Evolutionary conservation across 92 coral and sea anemone genomes (phyloP), one percentile per base, ranked within the genome.

Genomic region (Desmophyllum pertusum): DNA sequence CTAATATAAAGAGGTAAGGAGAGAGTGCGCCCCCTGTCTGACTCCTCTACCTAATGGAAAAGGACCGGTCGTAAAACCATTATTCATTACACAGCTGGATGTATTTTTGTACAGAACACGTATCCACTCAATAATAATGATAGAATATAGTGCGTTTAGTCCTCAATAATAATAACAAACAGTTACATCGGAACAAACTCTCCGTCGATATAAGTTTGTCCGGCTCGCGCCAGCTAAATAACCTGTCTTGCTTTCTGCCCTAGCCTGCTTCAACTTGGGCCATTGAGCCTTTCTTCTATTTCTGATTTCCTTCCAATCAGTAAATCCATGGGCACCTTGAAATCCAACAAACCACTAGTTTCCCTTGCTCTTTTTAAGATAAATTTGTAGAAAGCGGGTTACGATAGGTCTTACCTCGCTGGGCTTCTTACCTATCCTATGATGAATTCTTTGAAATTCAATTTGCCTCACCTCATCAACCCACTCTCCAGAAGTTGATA

Each of bases 281-380:
- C n/a, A n/a, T n/a, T n/a, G n/a, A n/a, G n/a, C n/a, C n/a, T n/a
- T n/a, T n/a, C n/a, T n/a, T n/a, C 23, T 66, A 66, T 66, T 40
- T 9, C 71, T 66, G 76, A 71, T 71, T 71, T 71, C 76, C 76
- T 71, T n/a, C n/a, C n/a, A n/a, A n/a, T 71, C 39, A 52, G 76
- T 71, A 71, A 71, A 71, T 71, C 53, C 76, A 41, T 52, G 35
- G 39, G 76, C 55, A 71, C 76, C 76, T 39, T 71, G 55, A 71
- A 71, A 45, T 39, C 51, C 39, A 71, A 52, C 52, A 0, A 71
- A 19, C 76, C 33, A 35, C 76, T 71, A 23, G 39, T 71, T 71
- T 71, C 76, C 39, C 39, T 71, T 29, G 17, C 76, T 71, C 53
- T 40, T 71, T 71, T 71, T 38, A 21, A 18, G 76, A 71, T 42